Base-by-base conservation (phyloP, 2,797 vertebrate genomes). In the Discoglossus pictus region DNA sequence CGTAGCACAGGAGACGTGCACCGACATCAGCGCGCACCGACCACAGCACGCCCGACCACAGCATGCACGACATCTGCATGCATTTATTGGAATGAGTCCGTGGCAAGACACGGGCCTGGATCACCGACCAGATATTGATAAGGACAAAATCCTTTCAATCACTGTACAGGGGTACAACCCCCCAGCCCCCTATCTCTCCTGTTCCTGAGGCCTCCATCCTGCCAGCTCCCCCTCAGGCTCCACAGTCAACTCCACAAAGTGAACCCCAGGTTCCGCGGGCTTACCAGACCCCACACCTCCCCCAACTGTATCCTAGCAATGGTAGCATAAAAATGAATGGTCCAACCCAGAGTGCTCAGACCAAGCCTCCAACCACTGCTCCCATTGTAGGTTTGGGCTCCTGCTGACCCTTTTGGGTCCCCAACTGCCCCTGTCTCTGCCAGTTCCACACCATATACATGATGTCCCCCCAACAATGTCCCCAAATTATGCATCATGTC, bases 111-210 rank as follows among this genome's bases (percentile, higher is more conserved):
- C n/a, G n/a, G n/a, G n/a, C n/a, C n/a, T n/a, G n/a, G n/a, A n/a
- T n/a, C n/a, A n/a, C n/a, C n/a, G n/a, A n/a, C n/a, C n/a, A n/a
- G n/a, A n/a, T n/a, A n/a, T n/a, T n/a, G n/a, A n/a, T n/a, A n/a
- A n/a, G n/a, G n/a, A n/a, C n/a, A n/a, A 87, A 52, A 75, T 84
- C 24, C 78, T 90, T 54, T 74, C 84, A 65, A 86, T 89, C 79
- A 18, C n/a, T 71, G 15, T 71, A 71, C 27, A 89, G 95, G 76
- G 94, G 95, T 60, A 94, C 94, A 0, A n/a, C n/a, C n/a, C 88
- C 95, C 79, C 90, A 93, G 70, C 89, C 92, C 54, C 88, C 43
- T 79, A 13, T 85, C 84, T 24, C 87, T 80, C 0, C 88, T 85
- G 43, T 89, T 87, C n/a, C 86, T 81, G 88, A 65, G 83, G 80